Conservation (phyloP, 2,113 vertebrate species). For the Orcinus orca region DNA sequence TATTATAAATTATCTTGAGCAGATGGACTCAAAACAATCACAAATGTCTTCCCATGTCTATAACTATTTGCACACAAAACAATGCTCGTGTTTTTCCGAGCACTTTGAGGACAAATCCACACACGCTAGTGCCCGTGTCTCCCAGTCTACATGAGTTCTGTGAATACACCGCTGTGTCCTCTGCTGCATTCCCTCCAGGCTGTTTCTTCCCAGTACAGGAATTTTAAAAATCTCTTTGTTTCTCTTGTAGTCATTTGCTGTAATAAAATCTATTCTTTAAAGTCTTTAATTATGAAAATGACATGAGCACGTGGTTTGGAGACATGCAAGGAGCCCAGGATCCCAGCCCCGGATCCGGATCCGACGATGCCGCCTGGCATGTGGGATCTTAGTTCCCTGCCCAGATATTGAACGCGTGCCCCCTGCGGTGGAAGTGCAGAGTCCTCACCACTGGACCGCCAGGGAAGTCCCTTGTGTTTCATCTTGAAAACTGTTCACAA, state of each 20-base stretch:
- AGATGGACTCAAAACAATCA: not conserved
- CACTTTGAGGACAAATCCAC: not conserved
- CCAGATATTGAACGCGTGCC: not conserved
- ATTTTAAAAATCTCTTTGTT: not conserved
- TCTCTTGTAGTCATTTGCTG: not conserved
- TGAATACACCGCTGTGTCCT: not conserved
- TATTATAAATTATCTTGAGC: not conserved
- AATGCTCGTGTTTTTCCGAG: accelerated
- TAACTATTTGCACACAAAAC: not conserved
- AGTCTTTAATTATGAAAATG: not conserved
- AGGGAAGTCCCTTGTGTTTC: not conserved
- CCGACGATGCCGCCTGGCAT: not conserved
- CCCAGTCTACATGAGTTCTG: accelerated
- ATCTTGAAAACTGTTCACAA: not conserved
- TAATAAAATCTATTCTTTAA: not conserved
- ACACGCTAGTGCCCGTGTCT: accelerated
- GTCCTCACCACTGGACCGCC: not conserved
- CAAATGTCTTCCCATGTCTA: not conserved
- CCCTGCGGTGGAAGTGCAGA: not conserved
- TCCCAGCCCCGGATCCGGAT: not conserved
- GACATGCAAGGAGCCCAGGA: not conserved
- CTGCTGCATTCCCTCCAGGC: not conserved
- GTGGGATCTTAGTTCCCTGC: not conserved
- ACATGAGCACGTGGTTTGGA: not conserved
- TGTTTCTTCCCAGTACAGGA: not conserved